These are phyloP conservation scores for Actinia equina DNA, from an alignment of 64 coral and sea anemone genomes.

Conservation along the genomic window DNA sequence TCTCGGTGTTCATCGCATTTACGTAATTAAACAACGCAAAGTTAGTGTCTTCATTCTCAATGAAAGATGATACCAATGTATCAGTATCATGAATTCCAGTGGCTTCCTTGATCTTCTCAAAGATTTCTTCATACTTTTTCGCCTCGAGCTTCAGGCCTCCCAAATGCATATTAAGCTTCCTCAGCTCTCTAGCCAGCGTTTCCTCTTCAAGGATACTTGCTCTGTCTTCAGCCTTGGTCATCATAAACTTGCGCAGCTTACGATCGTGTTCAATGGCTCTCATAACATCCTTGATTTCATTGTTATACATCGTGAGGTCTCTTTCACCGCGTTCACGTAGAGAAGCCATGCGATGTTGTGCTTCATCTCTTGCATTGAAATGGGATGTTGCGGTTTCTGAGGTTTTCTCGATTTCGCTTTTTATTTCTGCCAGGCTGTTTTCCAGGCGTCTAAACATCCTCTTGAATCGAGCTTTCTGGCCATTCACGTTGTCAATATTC, in stretches of 20 bases:
- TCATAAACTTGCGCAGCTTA: conserved; percentile 90
- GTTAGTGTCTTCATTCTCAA: conserved; percentile 92
- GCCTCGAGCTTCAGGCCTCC: conserved; percentile 61
- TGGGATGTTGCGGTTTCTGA: conserved; percentile 68
- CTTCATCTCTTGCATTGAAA: conserved; percentile 83
- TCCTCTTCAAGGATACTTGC: conserved; percentile 64
- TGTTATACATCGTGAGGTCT: conserved; percentile 78
- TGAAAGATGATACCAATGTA: conserved; percentile 76
- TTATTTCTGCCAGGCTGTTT: conserved; percentile 57
- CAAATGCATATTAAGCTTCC: conserved; percentile 52
- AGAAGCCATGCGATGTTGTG: conserved; percentile 88
- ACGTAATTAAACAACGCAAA: conserved; percentile 95
- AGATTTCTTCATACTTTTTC: conserved; percentile 89
- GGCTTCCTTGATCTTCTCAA: conserved; percentile 86
- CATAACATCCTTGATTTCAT: conserved; percentile 82
- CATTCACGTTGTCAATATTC: conserved; percentile 65
- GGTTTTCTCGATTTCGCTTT: conserved; percentile 68
- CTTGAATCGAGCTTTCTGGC: conserved; percentile 73
- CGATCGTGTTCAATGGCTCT: conserved; percentile 80
- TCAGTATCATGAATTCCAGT: conserved; percentile 82
- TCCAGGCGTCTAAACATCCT: conserved; percentile 54
- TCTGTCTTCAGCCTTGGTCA: conserved; percentile 78
- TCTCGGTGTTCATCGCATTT: conserved; percentile 83
- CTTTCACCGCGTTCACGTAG: conserved; percentile 76
- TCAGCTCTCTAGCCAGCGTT: conserved; percentile 37